Percentiles rank a stretch among this genome's conserved stretches.
Conservation (phyloP, 2,113 vertebrate genomes). For the Willisornis vidua region DNA sequence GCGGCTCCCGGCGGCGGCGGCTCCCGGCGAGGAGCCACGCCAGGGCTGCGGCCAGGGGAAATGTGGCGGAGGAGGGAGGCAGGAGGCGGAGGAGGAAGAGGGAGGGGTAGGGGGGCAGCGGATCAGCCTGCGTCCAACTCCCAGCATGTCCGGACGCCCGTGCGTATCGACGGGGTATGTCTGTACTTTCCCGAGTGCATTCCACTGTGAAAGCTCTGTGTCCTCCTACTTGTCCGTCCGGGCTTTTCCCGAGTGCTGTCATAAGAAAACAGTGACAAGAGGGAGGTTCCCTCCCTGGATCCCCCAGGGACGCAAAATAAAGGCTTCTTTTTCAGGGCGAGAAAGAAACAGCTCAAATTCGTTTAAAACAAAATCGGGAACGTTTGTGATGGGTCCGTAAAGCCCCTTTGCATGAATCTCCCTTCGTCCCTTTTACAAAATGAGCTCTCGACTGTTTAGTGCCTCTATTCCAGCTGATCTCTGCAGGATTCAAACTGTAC, state of each 20-base stretch:
- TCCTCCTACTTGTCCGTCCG: background rate
- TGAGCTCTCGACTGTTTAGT: background rate
- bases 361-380: slow-evolving; percentile 19
- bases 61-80: slow-evolving; percentile 2
- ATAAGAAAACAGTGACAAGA: background rate
- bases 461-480: background rate
- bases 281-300: background rate
- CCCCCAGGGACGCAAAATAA: background rate
- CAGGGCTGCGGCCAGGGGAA: background rate
- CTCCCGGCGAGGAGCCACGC: background rate
- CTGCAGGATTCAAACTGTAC: background rate
- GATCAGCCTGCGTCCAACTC: background rate
- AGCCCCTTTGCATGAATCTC: background rate
- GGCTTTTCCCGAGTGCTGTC: background rate
- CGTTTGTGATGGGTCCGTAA: background rate
- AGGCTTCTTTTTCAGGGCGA: background rate
- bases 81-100: background rate
- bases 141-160: background rate
- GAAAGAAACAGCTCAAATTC: background rate
- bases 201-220: background rate
- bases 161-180: background rate
- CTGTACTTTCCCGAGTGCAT: background rate
- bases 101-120: background rate
- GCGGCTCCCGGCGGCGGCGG: background rate
- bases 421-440: background rate